These are phyloP conservation scores for Tichodroma muraria DNA, from an alignment of 2,113 vertebrate species.

Conservation along the genomic window DNA sequence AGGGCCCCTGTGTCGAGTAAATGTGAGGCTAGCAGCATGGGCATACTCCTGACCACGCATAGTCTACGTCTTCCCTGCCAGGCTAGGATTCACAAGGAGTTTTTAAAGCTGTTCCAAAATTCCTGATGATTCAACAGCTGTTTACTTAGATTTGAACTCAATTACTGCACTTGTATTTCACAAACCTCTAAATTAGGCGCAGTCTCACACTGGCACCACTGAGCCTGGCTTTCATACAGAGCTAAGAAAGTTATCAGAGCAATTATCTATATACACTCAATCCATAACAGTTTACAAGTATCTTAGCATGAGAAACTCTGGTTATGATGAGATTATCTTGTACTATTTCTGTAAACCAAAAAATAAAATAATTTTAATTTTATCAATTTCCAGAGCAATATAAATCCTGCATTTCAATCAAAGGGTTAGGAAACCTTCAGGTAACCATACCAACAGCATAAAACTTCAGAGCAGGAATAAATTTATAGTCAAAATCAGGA, in stretches of 20 bases:
- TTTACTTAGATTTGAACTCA: not conserved
- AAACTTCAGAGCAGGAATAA: not conserved
- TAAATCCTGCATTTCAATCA: conserved; percentile 12
- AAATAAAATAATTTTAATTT: not conserved
- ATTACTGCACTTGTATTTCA: not conserved
- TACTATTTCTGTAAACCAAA: not conserved
- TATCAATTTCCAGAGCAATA: not conserved
- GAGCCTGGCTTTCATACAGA: not conserved
- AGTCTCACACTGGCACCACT: not conserved
- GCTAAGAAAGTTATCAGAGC: not conserved
- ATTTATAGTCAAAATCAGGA: not conserved
- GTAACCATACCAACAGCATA: not conserved
- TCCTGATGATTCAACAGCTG: not conserved
- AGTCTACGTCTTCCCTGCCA: not conserved
- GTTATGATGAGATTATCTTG: not conserved
- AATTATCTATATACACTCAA: not conserved
- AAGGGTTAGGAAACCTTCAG: conserved; percentile 22
- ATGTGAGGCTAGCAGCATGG: not conserved
- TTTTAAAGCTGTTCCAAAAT: not conserved
- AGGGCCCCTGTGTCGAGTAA: accelerated
- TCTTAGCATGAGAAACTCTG: not conserved
- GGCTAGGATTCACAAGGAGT: accelerated
- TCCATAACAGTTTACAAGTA: not conserved
- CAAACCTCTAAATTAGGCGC: not conserved
- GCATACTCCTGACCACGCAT: not conserved